phyloP scores from a whole-genome alignment of 2,888 invertebrate genomes.

The Hartigia nigra region DNA sequence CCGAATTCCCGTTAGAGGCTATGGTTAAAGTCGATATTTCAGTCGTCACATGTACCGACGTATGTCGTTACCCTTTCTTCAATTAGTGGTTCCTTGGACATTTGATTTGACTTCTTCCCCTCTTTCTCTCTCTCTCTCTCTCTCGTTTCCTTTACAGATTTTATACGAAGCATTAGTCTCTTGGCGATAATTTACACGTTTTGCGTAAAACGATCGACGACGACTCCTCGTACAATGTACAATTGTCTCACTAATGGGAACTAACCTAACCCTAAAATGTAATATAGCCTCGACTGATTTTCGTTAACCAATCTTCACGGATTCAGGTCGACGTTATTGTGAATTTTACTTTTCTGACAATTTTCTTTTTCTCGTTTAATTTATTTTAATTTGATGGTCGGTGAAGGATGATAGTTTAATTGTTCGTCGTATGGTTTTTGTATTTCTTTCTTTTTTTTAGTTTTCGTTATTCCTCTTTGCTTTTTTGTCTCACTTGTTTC shows the following conservation, averaged over 20 bases:
- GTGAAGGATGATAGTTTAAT: neutral
- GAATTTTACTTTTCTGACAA: no score
- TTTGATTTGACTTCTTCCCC: constrained; percentile 12
- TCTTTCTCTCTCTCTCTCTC: constrained; percentile 19
- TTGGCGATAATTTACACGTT: neutral
- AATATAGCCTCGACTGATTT: neutral
- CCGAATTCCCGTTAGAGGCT: neutral
- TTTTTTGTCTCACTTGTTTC: neutral
- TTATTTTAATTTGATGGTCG: neutral
- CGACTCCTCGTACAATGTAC: neutral
- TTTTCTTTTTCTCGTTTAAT: neutral
- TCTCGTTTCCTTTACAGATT: constrained; percentile 3
- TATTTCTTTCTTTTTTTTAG: neutral
- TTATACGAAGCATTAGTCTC: neutral
- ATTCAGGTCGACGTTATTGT: neutral
- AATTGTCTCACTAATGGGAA: neutral
- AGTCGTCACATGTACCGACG: neutral
- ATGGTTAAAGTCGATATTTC: neutral
- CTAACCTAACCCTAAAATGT: neutral
- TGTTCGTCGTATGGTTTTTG: neutral
- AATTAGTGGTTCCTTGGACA: constrained; percentile 5
- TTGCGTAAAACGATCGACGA: neutral
- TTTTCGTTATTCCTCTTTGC: neutral
- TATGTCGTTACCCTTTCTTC: constrained; percentile 8
- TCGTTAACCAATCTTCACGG: neutral